A percentile compares a stretch with the other conserved stretches of the same genome.
These are phyloP conservation scores for Propithecus deckenii DNA, from an alignment of 2,797 vertebrate species.

Conservation along the genomic window DNA sequence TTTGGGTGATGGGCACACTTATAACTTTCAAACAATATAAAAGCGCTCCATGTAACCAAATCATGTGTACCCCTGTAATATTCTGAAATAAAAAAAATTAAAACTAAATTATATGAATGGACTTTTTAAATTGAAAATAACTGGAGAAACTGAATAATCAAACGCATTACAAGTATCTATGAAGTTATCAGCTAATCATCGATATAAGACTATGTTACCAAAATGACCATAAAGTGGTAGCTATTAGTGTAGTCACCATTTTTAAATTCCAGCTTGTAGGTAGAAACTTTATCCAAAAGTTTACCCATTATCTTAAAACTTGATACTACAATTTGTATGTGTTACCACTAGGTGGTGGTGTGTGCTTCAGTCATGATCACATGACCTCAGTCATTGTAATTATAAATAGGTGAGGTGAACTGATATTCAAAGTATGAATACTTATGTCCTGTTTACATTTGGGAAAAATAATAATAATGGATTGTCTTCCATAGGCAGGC, in stretches of 20 bases:
- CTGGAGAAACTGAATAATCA: background rate
- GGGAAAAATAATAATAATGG: background rate
- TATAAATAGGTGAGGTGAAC: background rate
- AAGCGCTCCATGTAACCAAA: too few species aligned
- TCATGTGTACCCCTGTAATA: too few species aligned
- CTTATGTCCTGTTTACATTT: background rate
- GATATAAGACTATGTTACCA: background rate
- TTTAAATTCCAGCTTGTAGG: background rate
- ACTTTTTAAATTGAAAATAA: background rate
- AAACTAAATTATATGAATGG: background rate
- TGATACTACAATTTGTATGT: slow-evolving; percentile 30
- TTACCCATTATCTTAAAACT: background rate
- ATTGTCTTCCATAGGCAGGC: background rate
- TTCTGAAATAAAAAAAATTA: too few species aligned
- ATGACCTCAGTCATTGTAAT: background rate
- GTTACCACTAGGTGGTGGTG: slow-evolving; percentile 39
- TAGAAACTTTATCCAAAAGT: background rate
- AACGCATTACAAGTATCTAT: background rate
- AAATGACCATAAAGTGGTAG: background rate
- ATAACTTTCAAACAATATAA: too few species aligned
- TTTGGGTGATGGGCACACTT: too few species aligned
- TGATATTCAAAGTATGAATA: background rate
- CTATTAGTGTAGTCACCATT: background rate
- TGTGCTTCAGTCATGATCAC: slow-evolving; percentile 37
- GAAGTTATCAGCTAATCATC: background rate